These are phyloP conservation scores for Epinotia ramella DNA, from an alignment of 2,888 invertebrate genomes.

Conservation along the genomic window DNA sequence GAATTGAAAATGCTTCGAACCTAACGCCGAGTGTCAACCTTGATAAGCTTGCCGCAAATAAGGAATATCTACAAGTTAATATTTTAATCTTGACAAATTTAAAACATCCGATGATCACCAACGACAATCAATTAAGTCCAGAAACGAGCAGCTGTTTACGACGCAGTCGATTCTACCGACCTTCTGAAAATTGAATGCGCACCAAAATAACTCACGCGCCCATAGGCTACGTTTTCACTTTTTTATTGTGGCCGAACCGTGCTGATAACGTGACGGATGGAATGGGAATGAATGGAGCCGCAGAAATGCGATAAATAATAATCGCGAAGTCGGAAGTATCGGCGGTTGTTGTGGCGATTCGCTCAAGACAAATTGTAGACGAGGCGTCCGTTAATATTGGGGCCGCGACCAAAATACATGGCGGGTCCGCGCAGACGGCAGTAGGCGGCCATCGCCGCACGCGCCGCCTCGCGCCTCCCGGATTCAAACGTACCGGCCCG, in stretches of 20 bases:
- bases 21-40: constrained; percentile 10
- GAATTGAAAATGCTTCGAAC: background rate
- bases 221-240: constrained; percentile 28
- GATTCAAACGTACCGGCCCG: constrained; percentile 74
- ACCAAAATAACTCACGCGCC: constrained; percentile 38
- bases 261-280: constrained; percentile 31
- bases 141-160: constrained; percentile 34
- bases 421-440: constrained; percentile 75
- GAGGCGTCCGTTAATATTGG: constrained; percentile 78
- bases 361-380: constrained; percentile 81
- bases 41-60: constrained; percentile 10
- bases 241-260: constrained; percentile 14
- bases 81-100: constrained; percentile 23
- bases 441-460: constrained; percentile 81
- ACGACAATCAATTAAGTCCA: constrained; percentile 25
- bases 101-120: constrained; percentile 5
- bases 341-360: constrained; percentile 78
- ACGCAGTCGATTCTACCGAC: constrained; percentile 28
- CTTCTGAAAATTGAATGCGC: constrained; percentile 33
- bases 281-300: constrained; percentile 53
- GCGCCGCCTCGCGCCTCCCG: constrained; percentile 74
- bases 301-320: constrained; percentile 57
- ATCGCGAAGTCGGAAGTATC: constrained; percentile 73
- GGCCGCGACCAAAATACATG: constrained; percentile 84
- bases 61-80: constrained; percentile 5